Evolutionary conservation across 2,113 vertebrate species (phyloP).

Genomic region (Parotia lawesii): DNA sequence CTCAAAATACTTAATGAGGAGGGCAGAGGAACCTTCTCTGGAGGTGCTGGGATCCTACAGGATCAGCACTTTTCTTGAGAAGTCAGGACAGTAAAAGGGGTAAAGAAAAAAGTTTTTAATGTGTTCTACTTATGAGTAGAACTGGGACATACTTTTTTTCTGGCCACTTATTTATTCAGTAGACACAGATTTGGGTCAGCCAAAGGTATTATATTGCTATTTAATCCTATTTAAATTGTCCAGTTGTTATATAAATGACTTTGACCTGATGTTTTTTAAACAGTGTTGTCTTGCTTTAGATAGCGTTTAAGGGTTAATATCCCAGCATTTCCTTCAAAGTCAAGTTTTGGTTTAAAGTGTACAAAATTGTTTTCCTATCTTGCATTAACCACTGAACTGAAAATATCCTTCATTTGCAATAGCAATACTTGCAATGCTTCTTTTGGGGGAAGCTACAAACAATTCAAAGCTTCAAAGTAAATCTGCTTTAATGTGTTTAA

Average conservation of each 20-base stretch:
- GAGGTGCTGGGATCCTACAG: background rate
- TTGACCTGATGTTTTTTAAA: background rate
- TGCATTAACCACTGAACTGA: slow-evolving; percentile 11
- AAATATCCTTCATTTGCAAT: slow-evolving; percentile 22
- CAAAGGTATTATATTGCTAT: background rate
- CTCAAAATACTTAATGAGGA: background rate
- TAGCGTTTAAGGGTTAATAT: background rate
- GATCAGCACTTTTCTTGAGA: background rate
- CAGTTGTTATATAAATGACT: background rate
- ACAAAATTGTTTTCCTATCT: background rate
- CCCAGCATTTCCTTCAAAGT: background rate
- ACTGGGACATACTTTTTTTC: background rate
- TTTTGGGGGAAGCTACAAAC: background rate
- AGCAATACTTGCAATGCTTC: background rate
- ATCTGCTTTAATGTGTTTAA: slow-evolving; percentile 44
- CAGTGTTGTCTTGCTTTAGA: background rate
- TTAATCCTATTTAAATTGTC: background rate
- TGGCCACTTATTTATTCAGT: background rate
- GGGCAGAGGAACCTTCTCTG: background rate
- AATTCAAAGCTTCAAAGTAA: slow-evolving; percentile 45
- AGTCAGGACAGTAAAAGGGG: background rate
- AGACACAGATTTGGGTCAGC: background rate
- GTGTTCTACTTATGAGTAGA: background rate
- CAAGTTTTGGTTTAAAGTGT: background rate
- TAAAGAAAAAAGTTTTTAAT: background rate